A percentile compares a stretch with the other conserved stretches of the same genome.
phyloP scores from a whole-genome alignment of 2,113 vertebrate genomes.

The Coptodon rendalli region DNA sequence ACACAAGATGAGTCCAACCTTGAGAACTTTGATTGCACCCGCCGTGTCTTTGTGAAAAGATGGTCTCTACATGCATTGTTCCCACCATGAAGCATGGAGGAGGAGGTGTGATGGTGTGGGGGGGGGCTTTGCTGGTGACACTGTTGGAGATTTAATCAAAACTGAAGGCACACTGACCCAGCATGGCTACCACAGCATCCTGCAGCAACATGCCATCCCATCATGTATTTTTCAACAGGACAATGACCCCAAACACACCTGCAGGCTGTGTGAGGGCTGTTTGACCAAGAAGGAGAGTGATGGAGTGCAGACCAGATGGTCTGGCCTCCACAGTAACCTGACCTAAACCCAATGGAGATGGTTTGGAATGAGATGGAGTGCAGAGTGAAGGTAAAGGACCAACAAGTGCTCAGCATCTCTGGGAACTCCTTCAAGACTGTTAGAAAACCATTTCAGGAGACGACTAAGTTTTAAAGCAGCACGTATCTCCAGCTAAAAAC shows the following conservation, averaged over 20 bases:
- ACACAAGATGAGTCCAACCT: too few species aligned
- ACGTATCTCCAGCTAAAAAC: neutral
- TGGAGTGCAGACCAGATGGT: fast-evolving
- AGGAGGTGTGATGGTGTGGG: too few species aligned
- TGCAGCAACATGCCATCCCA: neutral
- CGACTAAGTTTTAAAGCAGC: neutral
- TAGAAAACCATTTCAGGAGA: fast-evolving
- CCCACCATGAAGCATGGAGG: too few species aligned
- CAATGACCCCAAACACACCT: neutral
- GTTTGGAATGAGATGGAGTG: neutral
- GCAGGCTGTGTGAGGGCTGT: neutral
- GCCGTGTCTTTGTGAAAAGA: too few species aligned
- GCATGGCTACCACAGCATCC: neutral
- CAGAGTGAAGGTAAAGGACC: neutral
- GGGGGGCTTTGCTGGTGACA: too few species aligned
- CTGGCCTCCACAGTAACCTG: neutral
- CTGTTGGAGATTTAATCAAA: too few species aligned
- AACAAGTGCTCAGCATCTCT: neutral
- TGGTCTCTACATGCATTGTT: too few species aligned
- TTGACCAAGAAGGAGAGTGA: neutral
- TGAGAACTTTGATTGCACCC: too few species aligned
- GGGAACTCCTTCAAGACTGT: neutral
- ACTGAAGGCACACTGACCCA: neutral
- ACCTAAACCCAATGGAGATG: fast-evolving
- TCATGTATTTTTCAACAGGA: neutral